A percentile compares a stretch with the other conserved stretches of the same genome.
phyloP scores from a whole-genome alignment of 64 coral and sea anemone genomes.

The Dendrophyllia cribrosa region DNA sequence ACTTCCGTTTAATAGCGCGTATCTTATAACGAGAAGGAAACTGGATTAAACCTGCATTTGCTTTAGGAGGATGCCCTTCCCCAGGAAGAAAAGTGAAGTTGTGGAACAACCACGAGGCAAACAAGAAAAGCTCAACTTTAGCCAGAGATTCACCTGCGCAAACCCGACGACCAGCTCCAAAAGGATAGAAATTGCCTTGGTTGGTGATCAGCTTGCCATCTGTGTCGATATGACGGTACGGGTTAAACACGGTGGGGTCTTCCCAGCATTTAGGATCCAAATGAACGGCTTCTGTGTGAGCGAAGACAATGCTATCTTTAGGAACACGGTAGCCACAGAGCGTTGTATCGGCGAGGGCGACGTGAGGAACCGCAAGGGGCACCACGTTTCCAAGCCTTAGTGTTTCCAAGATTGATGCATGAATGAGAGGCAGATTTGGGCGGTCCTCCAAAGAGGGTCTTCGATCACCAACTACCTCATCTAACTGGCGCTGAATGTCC shows the following conservation, averaged over 20 bases:
- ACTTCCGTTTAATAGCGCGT: slow-evolving; percentile 2
- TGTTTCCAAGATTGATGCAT: slow-evolving; percentile 17
- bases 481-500: slow-evolving; percentile 14
- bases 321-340: slow-evolving; percentile 34
- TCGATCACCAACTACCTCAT: neutral
- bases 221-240: slow-evolving; percentile 11
- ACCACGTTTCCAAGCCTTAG: neutral
- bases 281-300: slow-evolving; percentile 10
- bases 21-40: slow-evolving; percentile 11
- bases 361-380: neutral
- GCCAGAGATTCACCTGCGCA: slow-evolving; percentile 24
- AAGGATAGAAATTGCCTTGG: slow-evolving; percentile 22
- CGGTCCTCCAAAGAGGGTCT: slow-evolving; percentile 1
- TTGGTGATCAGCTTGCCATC: slow-evolving; percentile 29
- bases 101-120: slow-evolving; percentile 21
- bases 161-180: slow-evolving; percentile 15
- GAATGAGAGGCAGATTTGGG: neutral
- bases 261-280: slow-evolving; percentile 31
- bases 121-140: slow-evolving; percentile 29
- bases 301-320: neutral
- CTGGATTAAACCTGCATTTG: neutral
- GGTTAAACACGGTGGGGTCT: slow-evolving; percentile 18
- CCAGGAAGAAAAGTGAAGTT: neutral
- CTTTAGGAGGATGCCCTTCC: neutral
- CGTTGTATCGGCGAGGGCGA: neutral